These are phyloP conservation scores for Helleia helle DNA, from an alignment of 2,888 invertebrate genomes.

Conservation along the genomic window DNA sequence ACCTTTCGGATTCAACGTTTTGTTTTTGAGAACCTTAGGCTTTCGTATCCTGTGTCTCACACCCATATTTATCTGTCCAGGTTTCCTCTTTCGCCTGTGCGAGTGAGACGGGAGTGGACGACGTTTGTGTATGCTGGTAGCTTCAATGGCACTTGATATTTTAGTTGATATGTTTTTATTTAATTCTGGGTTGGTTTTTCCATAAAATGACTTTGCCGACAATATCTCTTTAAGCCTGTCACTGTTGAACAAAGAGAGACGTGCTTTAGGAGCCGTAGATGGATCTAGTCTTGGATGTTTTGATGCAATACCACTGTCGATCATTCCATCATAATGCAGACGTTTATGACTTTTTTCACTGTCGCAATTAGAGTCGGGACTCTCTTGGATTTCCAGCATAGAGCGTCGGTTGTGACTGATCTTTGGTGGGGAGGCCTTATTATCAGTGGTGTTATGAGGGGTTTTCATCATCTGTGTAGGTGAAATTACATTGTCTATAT, in stretches of 20 bases:
- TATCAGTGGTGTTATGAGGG: slow-evolving; percentile 49
- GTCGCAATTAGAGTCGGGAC: slow-evolving; percentile 49
- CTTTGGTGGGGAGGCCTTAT: slow-evolving; percentile 54
- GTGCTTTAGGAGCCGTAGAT: slow-evolving; percentile 50
- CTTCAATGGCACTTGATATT: slow-evolving; percentile 48
- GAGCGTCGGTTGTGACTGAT: slow-evolving; percentile 46
- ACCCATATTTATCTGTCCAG: slow-evolving; percentile 78
- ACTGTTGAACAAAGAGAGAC: slow-evolving; percentile 56
- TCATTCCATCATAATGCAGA: slow-evolving; percentile 44
- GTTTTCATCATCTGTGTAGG: slow-evolving; percentile 60
- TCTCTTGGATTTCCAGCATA: slow-evolving; percentile 48
- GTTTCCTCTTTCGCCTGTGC: slow-evolving; percentile 41
- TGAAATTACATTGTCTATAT: slow-evolving; percentile 42
- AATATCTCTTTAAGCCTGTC: slow-evolving; percentile 62
- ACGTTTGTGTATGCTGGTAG: slow-evolving; percentile 30
- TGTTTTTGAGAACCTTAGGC: slow-evolving; percentile 72
- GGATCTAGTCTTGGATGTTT: slow-evolving; percentile 51
- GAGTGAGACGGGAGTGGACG: slow-evolving; percentile 40
- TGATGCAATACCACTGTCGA: slow-evolving; percentile 41
- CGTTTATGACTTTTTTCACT: slow-evolving; percentile 56
- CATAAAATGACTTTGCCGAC: slow-evolving; percentile 72
- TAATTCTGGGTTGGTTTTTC: slow-evolving; percentile 57
- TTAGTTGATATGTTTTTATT: slow-evolving; percentile 41
- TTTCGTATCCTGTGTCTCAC: slow-evolving; percentile 77
- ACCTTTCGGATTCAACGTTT: slow-evolving; percentile 22